Evolutionary conservation across 1,140 invertebrate species (phyloP).

Genomic region (Rhynchophorus ferrugineus): DNA sequence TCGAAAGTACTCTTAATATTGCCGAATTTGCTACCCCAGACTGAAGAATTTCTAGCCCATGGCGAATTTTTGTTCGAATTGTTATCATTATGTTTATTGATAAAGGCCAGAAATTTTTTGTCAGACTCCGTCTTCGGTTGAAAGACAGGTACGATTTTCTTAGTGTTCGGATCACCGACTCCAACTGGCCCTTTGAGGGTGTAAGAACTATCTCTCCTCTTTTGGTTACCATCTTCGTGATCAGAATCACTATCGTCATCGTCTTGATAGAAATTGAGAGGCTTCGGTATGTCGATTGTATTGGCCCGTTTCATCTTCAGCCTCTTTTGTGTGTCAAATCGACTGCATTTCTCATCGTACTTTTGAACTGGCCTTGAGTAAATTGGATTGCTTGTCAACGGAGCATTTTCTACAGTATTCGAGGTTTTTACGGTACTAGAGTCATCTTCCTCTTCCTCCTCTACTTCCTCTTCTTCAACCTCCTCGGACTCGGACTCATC

Average conservation of each 20-base stretch:
- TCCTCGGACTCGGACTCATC: conserved; percentile 4
- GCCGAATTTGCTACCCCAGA: conserved; percentile 59
- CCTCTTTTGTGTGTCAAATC: conserved; percentile 58
- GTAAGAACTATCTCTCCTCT: conserved; percentile 39
- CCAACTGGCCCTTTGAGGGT: conserved; percentile 50
- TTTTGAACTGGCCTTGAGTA: conserved; percentile 3
- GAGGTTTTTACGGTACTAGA: conserved; percentile 22
- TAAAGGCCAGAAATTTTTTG: conserved; percentile 73
- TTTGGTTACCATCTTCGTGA: conserved; percentile 34
- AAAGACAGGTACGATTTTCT: conserved; percentile 54
- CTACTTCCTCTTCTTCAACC: conserved; percentile 10
- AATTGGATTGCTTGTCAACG: conserved; percentile 21
- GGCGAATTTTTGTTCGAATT: conserved; percentile 28
- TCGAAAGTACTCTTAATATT: conserved; percentile 83
- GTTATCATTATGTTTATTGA: conserved; percentile 62
- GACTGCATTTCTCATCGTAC: conserved; percentile 37
- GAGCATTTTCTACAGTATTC: conserved; percentile 18
- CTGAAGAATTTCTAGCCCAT: conserved; percentile 36
- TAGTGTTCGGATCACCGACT: conserved; percentile 43
- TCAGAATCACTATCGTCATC: conserved; percentile 40
- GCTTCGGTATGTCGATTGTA: conserved; percentile 79
- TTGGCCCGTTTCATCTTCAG: conserved; percentile 77
- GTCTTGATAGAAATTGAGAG: conserved; percentile 48
- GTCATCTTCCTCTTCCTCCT: conserved; percentile 19
- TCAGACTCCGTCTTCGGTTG: conserved; percentile 77